Base-by-base conservation (phyloP, 2,797 vertebrate genomes). In the Mastacembelus armatus region DNA sequence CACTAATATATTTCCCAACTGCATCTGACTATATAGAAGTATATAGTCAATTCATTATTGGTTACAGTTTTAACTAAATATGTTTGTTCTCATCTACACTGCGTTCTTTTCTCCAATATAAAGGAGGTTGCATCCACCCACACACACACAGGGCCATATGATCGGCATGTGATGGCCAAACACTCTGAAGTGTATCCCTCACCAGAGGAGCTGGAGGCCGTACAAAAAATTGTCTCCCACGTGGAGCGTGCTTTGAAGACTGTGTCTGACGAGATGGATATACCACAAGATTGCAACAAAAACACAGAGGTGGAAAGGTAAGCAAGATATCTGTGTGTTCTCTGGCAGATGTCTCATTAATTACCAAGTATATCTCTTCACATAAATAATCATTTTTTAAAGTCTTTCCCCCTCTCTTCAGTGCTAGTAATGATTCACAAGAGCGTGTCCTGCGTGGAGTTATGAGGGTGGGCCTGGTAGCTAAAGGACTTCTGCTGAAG, bases 381-480 rank as follows among this genome's bases (percentile, higher is more conserved):
- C 10, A 18, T 51, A 1, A 16, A 47, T 10, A 4, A 30, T 27
- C 33, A 5, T n/a, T 33, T 4, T 52, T 0, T 19, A n/a, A n/a
- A n/a, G n/a, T n/a, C n/a, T 15, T 36, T 33, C 27, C 14, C 18
- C 11, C 33, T 27, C 1, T 65, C 1, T n/a, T 1, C 29, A 21
- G 0, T 24, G 1, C 15, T 62, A 88, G 81, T 40, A 15, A 5
- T 36, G 65, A 70, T 90, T 81, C 94, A 91, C 19, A 89, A 86
- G 79, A 85, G 0, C 92, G 94, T 77, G 94, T 96, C 50, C 91
- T 99, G 33, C 92, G 95, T 8, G 97, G 97, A 0, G 96, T 99
- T n/a, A 96, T 98, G 95, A 93, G 97, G 1, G 96, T 99, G 5
- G 97, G 97, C 26, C 92, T 97, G 0, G 96, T 99, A 56, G 96